Base-by-base conservation (phyloP, 2,888 invertebrate species). In the Latheticus oryzae region DNA sequence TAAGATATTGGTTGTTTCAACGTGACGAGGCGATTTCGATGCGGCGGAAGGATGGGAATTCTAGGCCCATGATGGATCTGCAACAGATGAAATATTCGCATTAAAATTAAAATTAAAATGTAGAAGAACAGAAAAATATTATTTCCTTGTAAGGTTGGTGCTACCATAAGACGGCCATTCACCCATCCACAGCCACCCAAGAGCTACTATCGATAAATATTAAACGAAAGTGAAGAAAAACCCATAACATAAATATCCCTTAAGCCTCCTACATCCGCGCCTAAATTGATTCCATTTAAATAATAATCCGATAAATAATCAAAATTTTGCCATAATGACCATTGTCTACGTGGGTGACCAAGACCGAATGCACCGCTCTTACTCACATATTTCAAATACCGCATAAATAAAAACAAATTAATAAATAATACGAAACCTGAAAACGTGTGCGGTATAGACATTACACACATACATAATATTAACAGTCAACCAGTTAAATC, bases 381-480 rank as follows among this genome's bases (percentile, higher is more conserved):
- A 53, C 55, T 66, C 65, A 70, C 67, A 71, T 70, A 70, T 70
- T 69, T 71, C 68, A 69, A 71, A 70, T 70, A 67, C 68, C 69
- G 61, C 66, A 70, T 72, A 72, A 72, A 69, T 71, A 66, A 61
- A 66, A 59, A 67, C 66, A 71, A 72, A 72, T 67, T 53, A 58
- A 58, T 67, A 69, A 72, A 73, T 71, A 71, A 72, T 68, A 66
- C 62, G 65, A 66, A 66, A 67, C 60, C 59, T 63, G 62, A 63
- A 68, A 68, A 71, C 67, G 72, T 71, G 72, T 72, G 71, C 69
- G 71, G 71, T 70, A 71, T 59, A 67, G 65, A 67, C 68, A 67
- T 71, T 70, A 69, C 67, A 69, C 67, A 66, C 61, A 66, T 37
- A 48, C 55, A 48, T 58, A 54, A 61, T 58, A 62, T 59, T 21